Evolutionary conservation across 2,797 vertebrate species (phyloP), one percentile per base, ranked within the genome.

Genomic region (Acipenser oxyrinchus): DNA sequence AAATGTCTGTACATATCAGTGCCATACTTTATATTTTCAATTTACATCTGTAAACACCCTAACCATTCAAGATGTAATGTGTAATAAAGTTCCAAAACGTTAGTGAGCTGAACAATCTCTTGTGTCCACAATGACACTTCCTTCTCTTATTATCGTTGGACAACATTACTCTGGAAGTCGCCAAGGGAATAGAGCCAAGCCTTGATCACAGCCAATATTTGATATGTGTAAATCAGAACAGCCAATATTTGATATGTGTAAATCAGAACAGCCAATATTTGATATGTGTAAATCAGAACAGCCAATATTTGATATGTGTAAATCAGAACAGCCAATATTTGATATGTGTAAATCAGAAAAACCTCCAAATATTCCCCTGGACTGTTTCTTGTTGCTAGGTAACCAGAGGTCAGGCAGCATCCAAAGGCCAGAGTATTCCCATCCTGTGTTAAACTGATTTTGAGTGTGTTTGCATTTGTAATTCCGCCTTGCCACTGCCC

Each of bases 381-480:
- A 60, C 63, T 58, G 70, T 61, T 69, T 63, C 50, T 71, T 65
- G 82, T 86, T 89, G 85, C 86, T 82, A 80, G 76, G 84, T 76
- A 83, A 87, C 79, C 0, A 1, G 71, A 71, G 84, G 80, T 78
- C 76, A 72, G 68, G 70, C 68, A 63, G 66, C 69, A 66, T 71
- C 74, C 68, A 76, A 80, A 85, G 79, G 77, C 78, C 77, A 80
- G 75, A 79, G 81, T 74, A 76, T 78, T 84, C 72, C 86, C 79
- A 83, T 65, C 81, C 73, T 66, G 0, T 0, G 0, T 70, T 37
- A 13, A 71, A 72, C 7, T 48, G 64, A 65, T 61, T 72, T 67
- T 0, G 6, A 64, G 12, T 6, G 62, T 62, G 69, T 75, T 68
- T 65, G 68, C 66, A 68, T 70, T 70, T 68, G 53, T 70, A 68